These are phyloP conservation scores for Lutjanus campechanus DNA, from an alignment of 2,797 vertebrate species.

Conservation along the genomic window DNA sequence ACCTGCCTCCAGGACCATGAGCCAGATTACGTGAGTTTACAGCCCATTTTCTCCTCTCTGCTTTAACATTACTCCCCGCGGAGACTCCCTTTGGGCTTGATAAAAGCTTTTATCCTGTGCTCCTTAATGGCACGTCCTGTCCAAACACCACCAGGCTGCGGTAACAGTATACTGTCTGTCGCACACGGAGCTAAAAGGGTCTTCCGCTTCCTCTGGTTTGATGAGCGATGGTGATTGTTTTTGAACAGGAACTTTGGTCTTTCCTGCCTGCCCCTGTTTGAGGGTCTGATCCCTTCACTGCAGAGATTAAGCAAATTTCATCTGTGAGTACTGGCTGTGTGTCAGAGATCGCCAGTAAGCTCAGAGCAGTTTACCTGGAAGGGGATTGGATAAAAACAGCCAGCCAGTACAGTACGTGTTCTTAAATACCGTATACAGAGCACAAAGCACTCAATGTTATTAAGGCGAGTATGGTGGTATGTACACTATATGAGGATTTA, in stretches of 20 bases:
- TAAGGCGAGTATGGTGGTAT: constrained; percentile 8
- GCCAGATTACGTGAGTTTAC: constrained; percentile 54
- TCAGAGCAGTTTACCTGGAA: constrained; percentile 42
- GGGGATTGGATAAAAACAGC: constrained; percentile 41
- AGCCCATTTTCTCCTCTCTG: constrained; percentile 53
- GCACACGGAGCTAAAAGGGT: constrained; percentile 51
- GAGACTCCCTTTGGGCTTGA: constrained; percentile 49
- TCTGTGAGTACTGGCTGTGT: constrained; percentile 45
- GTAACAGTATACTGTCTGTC: constrained; percentile 50
- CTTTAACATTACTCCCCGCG: constrained; percentile 49
- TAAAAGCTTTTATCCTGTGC: constrained; percentile 62
- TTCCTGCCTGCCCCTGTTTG: constrained; percentile 61
- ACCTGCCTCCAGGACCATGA: constrained; percentile 35
- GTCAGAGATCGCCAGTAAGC: constrained; percentile 21
- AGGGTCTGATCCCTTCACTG: constrained; percentile 66
- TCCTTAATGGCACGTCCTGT: constrained; percentile 73
- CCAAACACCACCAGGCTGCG: constrained; percentile 49
- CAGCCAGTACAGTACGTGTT: background rate
- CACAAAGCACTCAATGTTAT: constrained; percentile 46
- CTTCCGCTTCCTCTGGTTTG: constrained; percentile 65
- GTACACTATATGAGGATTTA: constrained; percentile 36
- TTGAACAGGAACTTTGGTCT: constrained; percentile 68
- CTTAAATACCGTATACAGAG: constrained; percentile 20
- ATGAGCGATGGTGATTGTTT: constrained; percentile 76
- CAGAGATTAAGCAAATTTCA: constrained; percentile 64